A percentile compares a stretch with the other conserved stretches of the same genome.
Evolutionary conservation across 1,140 invertebrate species (phyloP).

Genomic region (Adoxophyes honmai): DNA sequence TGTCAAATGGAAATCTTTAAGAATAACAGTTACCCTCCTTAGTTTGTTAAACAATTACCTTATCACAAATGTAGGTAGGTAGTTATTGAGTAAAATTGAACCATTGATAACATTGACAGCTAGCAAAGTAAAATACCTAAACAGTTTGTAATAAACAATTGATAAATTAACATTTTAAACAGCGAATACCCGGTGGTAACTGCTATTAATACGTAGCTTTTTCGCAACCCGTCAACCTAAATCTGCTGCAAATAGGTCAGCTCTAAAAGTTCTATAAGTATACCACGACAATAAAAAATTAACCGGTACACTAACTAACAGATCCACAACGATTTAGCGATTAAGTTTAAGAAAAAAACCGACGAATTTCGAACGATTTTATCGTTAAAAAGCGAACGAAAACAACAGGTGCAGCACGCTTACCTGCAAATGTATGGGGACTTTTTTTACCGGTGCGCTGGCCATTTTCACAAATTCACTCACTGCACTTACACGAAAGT

Average conservation of each 20-base stretch:
- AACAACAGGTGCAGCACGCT: constrained; percentile 56
- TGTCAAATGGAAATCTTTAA: too few species aligned
- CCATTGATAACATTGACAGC: background rate
- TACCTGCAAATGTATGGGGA: constrained; percentile 95
- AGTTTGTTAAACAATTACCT: too few species aligned
- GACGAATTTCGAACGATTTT: constrained; percentile 21
- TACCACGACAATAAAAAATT: background rate
- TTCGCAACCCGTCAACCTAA: constrained; percentile 45
- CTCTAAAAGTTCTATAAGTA: background rate
- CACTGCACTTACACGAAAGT: constrained; percentile 57
- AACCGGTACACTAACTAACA: background rate
- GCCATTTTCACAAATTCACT: constrained; percentile 56
- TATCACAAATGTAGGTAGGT: background rate
- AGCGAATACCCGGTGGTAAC: constrained; percentile 11
- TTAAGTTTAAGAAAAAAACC: constrained; percentile 2
- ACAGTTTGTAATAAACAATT: background rate
- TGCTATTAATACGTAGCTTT: constrained; percentile 18
- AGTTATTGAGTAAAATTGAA: background rate
- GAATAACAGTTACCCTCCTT: too few species aligned
- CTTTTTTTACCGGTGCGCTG: constrained; percentile 89
- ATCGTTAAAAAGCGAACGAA: constrained; percentile 18
- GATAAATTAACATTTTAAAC: constrained; percentile 12
- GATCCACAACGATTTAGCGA: background rate
- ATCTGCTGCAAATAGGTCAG: constrained; percentile 53
- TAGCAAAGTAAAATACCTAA: constrained; percentile 9